Percentiles rank a stretch among this genome's conserved stretches.
These are phyloP conservation scores for Meiosimyza platycephala DNA, from an alignment of 2,888 invertebrate genomes.

Conservation along the genomic window DNA sequence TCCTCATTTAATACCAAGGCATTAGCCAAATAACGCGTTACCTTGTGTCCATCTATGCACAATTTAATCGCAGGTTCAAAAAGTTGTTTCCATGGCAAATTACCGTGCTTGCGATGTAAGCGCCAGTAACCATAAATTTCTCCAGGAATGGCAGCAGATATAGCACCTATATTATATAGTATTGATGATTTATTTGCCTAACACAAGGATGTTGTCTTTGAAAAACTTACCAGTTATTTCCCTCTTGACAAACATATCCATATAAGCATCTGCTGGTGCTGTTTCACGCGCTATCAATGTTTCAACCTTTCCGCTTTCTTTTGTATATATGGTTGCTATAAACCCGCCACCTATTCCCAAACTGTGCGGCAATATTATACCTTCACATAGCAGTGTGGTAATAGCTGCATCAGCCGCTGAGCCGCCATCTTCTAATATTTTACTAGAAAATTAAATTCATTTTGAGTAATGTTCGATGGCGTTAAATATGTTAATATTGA, in stretches of 20 bases:
- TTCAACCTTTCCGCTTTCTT: constrained; percentile 70
- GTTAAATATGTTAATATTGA: neutral
- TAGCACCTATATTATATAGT: constrained; percentile 46
- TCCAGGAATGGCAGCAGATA: constrained; percentile 87
- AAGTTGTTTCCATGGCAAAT: constrained; percentile 81
- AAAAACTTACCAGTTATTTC: constrained; percentile 50
- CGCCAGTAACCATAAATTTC: constrained; percentile 87
- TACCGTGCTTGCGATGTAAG: constrained; percentile 79
- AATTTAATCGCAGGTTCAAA: constrained; percentile 84
- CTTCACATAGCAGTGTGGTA: constrained; percentile 87
- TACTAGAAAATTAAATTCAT: constrained; percentile 65
- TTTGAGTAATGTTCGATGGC: neutral
- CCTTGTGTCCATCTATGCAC: constrained; percentile 76
- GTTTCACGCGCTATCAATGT: constrained; percentile 82
- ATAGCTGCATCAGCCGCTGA: constrained; percentile 89
- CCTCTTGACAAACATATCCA: constrained; percentile 75
- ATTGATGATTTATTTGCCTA: no score
- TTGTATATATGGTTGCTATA: constrained; percentile 84
- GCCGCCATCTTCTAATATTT: constrained; percentile 78
- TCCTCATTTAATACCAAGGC: constrained; percentile 70
- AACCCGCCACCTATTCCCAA: constrained; percentile 93
- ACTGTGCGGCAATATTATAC: constrained; percentile 84
- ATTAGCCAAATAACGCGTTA: constrained; percentile 75
- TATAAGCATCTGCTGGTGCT: constrained; percentile 76
- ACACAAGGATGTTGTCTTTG: no score